Base-by-base conservation (phyloP, 2,113 vertebrate species). In the Typhlomys cinereus region DNA sequence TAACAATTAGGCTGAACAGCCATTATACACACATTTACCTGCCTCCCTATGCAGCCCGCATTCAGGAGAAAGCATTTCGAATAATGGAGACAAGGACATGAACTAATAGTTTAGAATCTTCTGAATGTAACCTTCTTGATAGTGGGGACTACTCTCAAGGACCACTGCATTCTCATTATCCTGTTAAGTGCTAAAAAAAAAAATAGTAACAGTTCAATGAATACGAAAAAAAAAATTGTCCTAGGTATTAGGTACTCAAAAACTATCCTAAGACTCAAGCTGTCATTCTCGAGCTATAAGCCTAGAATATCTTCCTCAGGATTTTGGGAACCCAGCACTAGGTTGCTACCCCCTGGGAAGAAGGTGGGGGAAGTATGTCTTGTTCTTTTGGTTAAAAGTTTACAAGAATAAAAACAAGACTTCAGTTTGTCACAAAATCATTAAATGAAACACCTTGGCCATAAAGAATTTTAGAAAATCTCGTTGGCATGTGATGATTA, bases 401-500 rank as follows among this genome's bases (percentile, higher is more conserved):
- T 90, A 34, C 7, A 85, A 48, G 2, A 88, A 12, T 59, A 9
- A 61, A 70, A 89, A 50, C 74, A 66, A 66, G 31, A n/a, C 23
- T 74, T 94, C 41, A 64, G 59, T 73, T 83, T 94, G 25, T 74
- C 86, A 39, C 17, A 57, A 36, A 92, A 25, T 4, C 83, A 90
- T 81, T 67, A 75, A 73, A 48, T 69, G 57, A 91, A 78, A 76
- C 5, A 75, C 2, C 1, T 46, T 2, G 5, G 41, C 20, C 14
- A 10, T 39, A 36, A n/a, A 57, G 31, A 92, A n/a, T 27, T 90
- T 36, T 83, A 84, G 50, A 79, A 78, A 69, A 54, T 10, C 34
- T 0, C 52, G 2, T 64, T 8, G 66, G 31, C 48, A 3, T 29
- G 23, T 39, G 29, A 39, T n/a, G 34, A 66, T 52, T 15, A 71